phyloP scores from a whole-genome alignment of 1,140 invertebrate genomes.

The Bilobella aurantiaca region DNA sequence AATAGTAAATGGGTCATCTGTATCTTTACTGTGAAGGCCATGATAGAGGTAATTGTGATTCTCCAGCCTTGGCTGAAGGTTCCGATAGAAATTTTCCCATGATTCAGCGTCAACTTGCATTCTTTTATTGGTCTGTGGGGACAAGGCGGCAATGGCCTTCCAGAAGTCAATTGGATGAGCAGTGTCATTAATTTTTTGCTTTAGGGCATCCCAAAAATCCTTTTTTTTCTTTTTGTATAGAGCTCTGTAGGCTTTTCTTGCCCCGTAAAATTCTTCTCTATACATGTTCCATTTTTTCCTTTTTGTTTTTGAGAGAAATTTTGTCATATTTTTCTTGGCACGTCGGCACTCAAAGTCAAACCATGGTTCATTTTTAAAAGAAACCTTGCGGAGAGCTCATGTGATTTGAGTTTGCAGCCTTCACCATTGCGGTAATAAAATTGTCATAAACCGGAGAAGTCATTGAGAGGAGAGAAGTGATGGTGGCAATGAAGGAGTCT shows the following conservation, averaged over 20 bases:
- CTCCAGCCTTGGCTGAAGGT: background rate
- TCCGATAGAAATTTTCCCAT: background rate
- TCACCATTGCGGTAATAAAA: too few species aligned
- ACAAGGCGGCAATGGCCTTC: background rate
- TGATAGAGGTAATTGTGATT: background rate
- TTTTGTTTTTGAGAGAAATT: background rate
- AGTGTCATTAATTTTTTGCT: background rate
- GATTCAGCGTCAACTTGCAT: background rate
- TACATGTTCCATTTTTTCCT: background rate
- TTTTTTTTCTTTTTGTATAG: background rate
- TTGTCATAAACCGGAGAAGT: too few species aligned
- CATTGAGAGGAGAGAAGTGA: too few species aligned
- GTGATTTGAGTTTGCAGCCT: too few species aligned
- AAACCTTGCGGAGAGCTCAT: too few species aligned
- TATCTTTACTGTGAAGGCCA: background rate
- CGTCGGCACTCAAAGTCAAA: background rate
- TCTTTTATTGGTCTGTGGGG: background rate
- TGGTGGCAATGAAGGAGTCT: too few species aligned
- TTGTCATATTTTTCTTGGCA: background rate
- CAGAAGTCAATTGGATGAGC: background rate
- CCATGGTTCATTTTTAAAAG: slow-evolving; percentile 15
- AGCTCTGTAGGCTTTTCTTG: background rate
- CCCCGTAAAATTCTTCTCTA: background rate
- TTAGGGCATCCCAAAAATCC: background rate
- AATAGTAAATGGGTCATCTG: background rate